phyloP scores from a whole-genome alignment of 2,888 invertebrate genomes.

The Thereva unica region DNA sequence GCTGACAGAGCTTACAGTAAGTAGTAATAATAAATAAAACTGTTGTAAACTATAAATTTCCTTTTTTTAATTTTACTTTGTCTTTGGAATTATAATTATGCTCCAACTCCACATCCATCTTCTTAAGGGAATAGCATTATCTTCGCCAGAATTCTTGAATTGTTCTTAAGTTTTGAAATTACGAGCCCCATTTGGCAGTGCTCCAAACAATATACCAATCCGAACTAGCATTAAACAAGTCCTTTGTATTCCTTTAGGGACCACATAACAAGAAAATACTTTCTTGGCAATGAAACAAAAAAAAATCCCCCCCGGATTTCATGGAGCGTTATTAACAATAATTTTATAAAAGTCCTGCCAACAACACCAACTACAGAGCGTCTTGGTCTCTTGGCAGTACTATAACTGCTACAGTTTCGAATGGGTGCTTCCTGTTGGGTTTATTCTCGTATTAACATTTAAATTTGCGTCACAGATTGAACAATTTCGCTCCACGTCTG shows the following conservation, averaged over 20 bases:
- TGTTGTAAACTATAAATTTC: too few species aligned
- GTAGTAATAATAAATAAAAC: too few species aligned
- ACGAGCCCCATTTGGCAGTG: not conserved
- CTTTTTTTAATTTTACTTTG: too few species aligned
- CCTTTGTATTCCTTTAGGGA: too few species aligned
- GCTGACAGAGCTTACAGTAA: too few species aligned
- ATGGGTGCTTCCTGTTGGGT: not conserved
- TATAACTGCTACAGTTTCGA: too few species aligned
- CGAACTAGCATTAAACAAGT: too few species aligned
- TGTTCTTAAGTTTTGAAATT: conserved; percentile 5
- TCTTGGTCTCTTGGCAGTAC: too few species aligned
- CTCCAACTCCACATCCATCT: too few species aligned
- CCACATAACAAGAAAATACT: not conserved
- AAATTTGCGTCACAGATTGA: conserved; percentile 25
- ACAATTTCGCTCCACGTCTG: conserved; percentile 22
- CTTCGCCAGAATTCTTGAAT: not conserved
- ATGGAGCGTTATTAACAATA: conserved; percentile 14
- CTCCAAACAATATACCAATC: too few species aligned
- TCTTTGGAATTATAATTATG: too few species aligned
- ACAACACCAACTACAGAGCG: not conserved
- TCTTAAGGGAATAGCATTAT: too few species aligned
- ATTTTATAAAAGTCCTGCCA: conserved; percentile 18
- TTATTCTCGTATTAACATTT: conserved; percentile 14
- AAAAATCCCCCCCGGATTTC: not conserved
- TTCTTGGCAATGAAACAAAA: conserved; percentile 13